Conservation (phyloP, 2,113 vertebrate species). For the Phyllostomus hastatus region DNA sequence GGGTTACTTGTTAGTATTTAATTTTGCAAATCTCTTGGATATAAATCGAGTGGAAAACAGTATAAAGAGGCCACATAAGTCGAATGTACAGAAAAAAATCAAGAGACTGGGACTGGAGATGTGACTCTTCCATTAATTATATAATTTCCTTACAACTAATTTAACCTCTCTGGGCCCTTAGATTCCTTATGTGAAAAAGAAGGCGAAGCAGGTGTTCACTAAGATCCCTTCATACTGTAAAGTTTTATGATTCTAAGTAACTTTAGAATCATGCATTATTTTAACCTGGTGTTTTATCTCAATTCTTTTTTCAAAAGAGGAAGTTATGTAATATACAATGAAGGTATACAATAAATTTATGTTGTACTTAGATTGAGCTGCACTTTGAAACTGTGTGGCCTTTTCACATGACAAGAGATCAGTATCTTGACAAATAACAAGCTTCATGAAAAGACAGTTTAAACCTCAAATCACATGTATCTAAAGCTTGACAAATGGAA, state of each 20-base stretch:
- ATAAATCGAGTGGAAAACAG: not conserved
- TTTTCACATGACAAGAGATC: not conserved
- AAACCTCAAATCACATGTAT: not conserved
- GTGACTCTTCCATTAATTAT: not conserved
- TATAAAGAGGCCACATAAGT: not conserved
- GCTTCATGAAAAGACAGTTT: not conserved
- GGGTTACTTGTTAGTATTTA: not conserved
- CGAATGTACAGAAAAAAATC: not conserved
- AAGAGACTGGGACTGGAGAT: not conserved
- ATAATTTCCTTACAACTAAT: not conserved
- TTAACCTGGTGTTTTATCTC: not conserved
- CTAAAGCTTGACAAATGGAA: not conserved
- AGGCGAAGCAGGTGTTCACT: not conserved
- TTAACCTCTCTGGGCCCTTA: not conserved
- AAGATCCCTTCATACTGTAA: not conserved
- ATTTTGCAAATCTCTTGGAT: not conserved
- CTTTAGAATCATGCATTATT: not conserved
- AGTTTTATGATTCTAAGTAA: not conserved
- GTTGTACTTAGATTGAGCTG: not conserved
- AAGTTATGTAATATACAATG: not conserved
- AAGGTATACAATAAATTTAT: not conserved
- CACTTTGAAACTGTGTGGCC: constrained; percentile 28
- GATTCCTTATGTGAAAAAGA: not conserved
- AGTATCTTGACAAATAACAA: not conserved
- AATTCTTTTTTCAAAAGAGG: not conserved